These are phyloP conservation scores for Argyresthia goedartella DNA, from an alignment of 2,888 invertebrate genomes.

Conservation along the genomic window DNA sequence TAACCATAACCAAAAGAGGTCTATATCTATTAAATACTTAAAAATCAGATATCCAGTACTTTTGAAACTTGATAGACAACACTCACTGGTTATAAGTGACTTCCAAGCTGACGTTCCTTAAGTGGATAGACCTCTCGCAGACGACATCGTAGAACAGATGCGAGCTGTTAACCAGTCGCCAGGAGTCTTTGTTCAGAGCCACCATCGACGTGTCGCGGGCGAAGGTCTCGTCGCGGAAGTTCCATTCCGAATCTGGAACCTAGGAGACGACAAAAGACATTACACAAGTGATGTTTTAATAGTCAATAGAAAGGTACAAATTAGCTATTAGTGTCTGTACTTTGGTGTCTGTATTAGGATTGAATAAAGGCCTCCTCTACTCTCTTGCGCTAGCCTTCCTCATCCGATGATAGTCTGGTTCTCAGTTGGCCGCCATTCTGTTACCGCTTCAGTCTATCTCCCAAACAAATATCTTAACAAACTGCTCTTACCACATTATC, in stretches of 20 bases:
- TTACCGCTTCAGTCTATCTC: too few relatives aligned
- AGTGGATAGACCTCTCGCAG: constrained; percentile 41
- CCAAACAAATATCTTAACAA: too few relatives aligned
- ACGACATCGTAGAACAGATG: constrained; percentile 46
- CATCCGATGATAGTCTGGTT: too few relatives aligned
- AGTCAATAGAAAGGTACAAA: too few relatives aligned
- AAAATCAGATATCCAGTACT: too few relatives aligned
- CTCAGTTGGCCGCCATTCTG: too few relatives aligned
- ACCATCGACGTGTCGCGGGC: constrained; percentile 24
- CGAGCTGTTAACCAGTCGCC: constrained; percentile 43
- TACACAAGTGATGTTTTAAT: neutral
- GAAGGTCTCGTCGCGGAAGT: constrained; percentile 21
- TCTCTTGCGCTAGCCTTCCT: too few relatives aligned
- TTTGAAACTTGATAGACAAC: neutral
- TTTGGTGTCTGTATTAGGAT: too few relatives aligned
- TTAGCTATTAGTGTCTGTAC: too few relatives aligned
- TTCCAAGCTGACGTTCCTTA: constrained; percentile 27
- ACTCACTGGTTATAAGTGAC: constrained; percentile 37
- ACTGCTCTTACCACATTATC: constrained; percentile 21
- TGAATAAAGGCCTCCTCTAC: neutral
- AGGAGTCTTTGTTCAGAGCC: constrained; percentile 31
- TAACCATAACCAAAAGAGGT: too few relatives aligned
- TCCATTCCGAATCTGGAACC: constrained; percentile 37
- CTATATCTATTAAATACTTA: too few relatives aligned
- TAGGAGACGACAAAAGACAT: constrained; percentile 13